Conservation (phyloP, 2,888 invertebrate species). For the Synergus japonicus region DNA sequence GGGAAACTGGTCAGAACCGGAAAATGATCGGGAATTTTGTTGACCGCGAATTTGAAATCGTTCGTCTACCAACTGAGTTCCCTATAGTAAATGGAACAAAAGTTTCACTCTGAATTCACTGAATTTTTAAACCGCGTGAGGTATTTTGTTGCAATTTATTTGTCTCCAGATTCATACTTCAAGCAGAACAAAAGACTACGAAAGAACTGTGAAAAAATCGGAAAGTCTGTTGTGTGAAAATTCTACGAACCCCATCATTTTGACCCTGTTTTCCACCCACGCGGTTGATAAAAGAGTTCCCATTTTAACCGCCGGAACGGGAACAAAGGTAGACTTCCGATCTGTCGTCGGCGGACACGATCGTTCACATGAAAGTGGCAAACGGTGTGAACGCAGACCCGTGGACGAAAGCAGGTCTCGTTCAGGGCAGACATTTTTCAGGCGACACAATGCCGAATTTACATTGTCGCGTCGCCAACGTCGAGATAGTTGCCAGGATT, state of each 20-base stretch:
- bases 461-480: slow-evolving; percentile 57
- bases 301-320: slow-evolving; percentile 26
- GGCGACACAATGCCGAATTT: slow-evolving; percentile 64
- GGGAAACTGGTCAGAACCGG: too few relatives aligned
- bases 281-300: slow-evolving; percentile 39
- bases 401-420: slow-evolving; percentile 32
- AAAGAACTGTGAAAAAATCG: background rate
- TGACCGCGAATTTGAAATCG: too few relatives aligned
- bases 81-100: too few relatives aligned
- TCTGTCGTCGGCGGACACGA: slow-evolving; percentile 33
- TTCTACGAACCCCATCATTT: slow-evolving; percentile 5
- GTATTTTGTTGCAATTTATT: background rate
- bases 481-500: slow-evolving; percentile 41
- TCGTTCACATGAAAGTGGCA: slow-evolving; percentile 24
- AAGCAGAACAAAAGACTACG: background rate
- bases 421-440: slow-evolving; percentile 58
- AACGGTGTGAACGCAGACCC: slow-evolving; percentile 15
- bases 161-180: background rate
- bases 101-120: too few relatives aligned
- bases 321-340: slow-evolving; percentile 39
- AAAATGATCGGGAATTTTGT: too few relatives aligned
- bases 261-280: slow-evolving; percentile 27
- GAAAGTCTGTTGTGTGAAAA: slow-evolving; percentile 1
- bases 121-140: background rate
- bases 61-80: too few relatives aligned